Evolutionary conservation across 2,113 vertebrate genomes (phyloP), one percentile per base, ranked within the genome.

Genomic region (Grammomys surdaster): DNA sequence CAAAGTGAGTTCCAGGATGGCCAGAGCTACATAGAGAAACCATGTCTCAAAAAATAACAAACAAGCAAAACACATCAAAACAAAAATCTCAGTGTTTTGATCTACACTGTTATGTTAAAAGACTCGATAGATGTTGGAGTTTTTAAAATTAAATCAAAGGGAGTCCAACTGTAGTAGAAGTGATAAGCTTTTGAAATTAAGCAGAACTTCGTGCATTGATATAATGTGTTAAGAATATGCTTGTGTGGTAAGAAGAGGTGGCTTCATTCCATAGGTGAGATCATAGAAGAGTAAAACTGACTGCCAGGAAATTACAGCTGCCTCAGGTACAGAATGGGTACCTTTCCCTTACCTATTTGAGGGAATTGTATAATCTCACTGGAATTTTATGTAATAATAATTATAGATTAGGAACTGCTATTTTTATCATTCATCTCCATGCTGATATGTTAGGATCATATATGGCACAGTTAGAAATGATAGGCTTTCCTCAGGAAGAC

Each of bases 301-400:
- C 43, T 84, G 58, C n/a, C 46, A 72, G 69, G n/a, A 96, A 87
- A 58, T 26, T 69, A 54, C 63, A 93, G 90, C 65, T 77, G 28
- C 31, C 48, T n/a, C 73, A 72, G 58, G 48, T 54, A 70, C 17
- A 67, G 51, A 58, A 65, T 13, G 76, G n/a, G n/a, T 19, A 69
- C 19, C 19, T 80, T 96, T 40, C 11, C 48, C 46, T 46, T 58
- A 22, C 3, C 90, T 91, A 26, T 67, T 56, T 78, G 36, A 69
- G 20, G 54, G 11, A 12, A n/a, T 82, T 87, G 6, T 73, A 86
- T 95, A 46, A 84, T 67, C 11, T 84, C 24, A 90, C n/a, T 90
- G 31, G 81, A 92, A 89, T 77, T 82, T 70, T 7, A 95, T 26
- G 26, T 91, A 87, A 70, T 76, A 76, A 81, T 93, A 33, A 80